Conservation (phyloP, 2,113 vertebrate genomes). For the Elgaria multicarinata region DNA sequence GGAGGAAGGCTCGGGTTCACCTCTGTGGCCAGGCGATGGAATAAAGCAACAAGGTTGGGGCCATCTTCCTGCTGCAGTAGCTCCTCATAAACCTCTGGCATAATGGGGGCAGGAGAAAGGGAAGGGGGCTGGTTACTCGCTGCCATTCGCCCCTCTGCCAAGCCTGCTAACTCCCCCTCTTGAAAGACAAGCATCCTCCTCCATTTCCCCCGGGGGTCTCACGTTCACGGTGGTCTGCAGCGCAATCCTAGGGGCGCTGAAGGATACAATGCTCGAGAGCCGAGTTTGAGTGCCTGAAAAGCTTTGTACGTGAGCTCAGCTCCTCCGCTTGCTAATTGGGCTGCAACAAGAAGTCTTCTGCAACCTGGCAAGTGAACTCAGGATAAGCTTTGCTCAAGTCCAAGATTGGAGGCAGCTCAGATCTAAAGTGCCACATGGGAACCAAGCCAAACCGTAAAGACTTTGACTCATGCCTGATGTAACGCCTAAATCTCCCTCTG, state of each 20-base stretch:
- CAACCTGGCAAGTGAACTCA: neutral
- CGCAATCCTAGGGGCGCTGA: neutral
- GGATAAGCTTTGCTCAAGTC: neutral
- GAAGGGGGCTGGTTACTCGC: neutral
- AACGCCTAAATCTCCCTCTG: neutral
- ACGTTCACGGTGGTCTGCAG: neutral
- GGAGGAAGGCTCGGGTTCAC: constrained; percentile 80
- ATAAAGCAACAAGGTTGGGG: constrained; percentile 78
- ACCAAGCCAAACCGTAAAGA: neutral
- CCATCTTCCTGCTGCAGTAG: constrained; percentile 72
- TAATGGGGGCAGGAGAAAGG: neutral
- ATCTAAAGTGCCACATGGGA: neutral
- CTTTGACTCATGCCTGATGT: neutral
- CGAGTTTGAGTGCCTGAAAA: neutral
- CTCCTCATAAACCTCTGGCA: constrained; percentile 77
- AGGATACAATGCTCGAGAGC: neutral
- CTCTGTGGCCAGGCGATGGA: constrained; percentile 79
- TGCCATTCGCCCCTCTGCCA: neutral
- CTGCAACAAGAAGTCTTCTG: neutral
- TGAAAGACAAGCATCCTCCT: neutral
- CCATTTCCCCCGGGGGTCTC: neutral
- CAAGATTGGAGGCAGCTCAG: neutral
- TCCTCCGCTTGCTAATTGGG: neutral
- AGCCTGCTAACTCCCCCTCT: neutral
- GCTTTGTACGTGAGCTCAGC: no score